Base-by-base conservation (phyloP, 1,140 invertebrate species). In the Amyelois transitella region DNA sequence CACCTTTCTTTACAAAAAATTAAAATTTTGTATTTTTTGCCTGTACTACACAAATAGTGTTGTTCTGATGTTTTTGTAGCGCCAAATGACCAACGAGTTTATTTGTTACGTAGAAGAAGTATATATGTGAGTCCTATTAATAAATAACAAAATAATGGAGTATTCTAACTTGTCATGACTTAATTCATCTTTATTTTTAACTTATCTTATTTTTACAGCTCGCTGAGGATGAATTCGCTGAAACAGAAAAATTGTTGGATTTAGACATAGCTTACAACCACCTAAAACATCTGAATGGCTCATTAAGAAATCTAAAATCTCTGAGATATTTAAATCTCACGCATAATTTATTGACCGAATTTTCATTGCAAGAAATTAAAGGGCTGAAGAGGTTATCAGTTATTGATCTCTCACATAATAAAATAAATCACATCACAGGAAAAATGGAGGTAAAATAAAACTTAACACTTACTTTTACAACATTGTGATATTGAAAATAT, bases 331-430 rank as follows among this genome's bases (percentile, higher is more conserved):
- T 94, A 1, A 95, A 95, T 78, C 84, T 96, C 22, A 94, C 94
- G 0, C 91, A 93, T 70, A 96, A 96, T 74, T 86, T 90, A n/a
- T 81, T 96, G 0, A 86, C 86, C 2, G 93, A 94, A 70, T 96
- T 96, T 77, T 94, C 93, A 0, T 90, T 95, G 65, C 90, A 92
- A 63, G 93, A 95, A 68, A 90, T 96, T 7, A 91, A 92, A 44
- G 94, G 94, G 0, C 69, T 96, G 18, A 90, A 91, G 14, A 90
- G 90, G 51, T 72, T 96, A 0, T 90, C 90, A 43, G 77, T 91
- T 2, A 90, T 95, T 6, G 94, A 95, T 82, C 81, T 95, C 6
- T 95, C 94, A 0, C 90, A 92, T 75, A 96, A 96, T 73, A 91
- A 90, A 75, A 95, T 96, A 25, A 88, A 82, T 19, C 89, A 87